phyloP scores from a whole-genome alignment of 2,797 vertebrate species.

The Muscicapa comitata region DNA sequence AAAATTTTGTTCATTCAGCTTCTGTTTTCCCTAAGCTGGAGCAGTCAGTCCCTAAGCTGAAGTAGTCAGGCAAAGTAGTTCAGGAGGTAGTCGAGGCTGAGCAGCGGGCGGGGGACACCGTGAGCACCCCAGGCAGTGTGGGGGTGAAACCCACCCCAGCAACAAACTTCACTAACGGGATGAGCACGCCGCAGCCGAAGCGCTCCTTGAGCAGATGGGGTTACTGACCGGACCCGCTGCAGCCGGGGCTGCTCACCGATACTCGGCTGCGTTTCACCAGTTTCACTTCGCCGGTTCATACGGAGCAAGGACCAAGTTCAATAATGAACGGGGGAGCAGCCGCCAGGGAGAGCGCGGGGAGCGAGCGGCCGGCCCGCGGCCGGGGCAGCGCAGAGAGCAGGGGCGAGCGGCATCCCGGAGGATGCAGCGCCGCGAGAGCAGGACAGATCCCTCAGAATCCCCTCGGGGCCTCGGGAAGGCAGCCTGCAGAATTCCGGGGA shows the following conservation, averaged over 20 bases:
- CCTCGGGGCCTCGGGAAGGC: background rate
- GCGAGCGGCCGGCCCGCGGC: background rate
- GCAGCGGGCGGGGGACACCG: background rate
- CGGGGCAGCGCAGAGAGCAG: background rate
- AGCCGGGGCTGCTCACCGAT: background rate
- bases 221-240: background rate
- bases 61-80: background rate
- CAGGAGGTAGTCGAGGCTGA: background rate
- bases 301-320: background rate
- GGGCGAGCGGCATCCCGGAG: background rate
- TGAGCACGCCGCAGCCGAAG: background rate
- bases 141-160: background rate
- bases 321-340: background rate
- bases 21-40: background rate
- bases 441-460: background rate
- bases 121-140: background rate
- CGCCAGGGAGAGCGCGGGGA: background rate
- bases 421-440: background rate
- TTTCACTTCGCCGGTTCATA: background rate
- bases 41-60: background rate
- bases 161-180: background rate
- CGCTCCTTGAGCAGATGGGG: rapidly evolving
- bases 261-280: background rate
- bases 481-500: background rate
- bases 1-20: background rate